Evolutionary conservation across 2,797 vertebrate genomes (phyloP).

Genomic region (Microtus agrestis): DNA sequence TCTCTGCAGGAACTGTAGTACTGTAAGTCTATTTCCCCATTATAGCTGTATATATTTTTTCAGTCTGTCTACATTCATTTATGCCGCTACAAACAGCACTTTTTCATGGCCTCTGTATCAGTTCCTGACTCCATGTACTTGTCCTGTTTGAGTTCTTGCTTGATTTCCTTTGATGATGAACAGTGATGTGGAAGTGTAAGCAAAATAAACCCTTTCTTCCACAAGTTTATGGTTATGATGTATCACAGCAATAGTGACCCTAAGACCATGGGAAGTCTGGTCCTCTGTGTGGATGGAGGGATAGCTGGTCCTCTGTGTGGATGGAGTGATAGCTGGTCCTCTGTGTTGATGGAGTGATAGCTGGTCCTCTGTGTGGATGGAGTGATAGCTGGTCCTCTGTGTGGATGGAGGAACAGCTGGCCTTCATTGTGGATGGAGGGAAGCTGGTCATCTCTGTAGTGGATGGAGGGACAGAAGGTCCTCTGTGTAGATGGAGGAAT

Average conservation of each 20-base stretch:
- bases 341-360: too few relatives aligned
- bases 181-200: neutral
- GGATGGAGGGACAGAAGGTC: neutral
- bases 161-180: neutral
- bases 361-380: too few relatives aligned
- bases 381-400: too few relatives aligned
- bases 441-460: too few relatives aligned
- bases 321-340: neutral
- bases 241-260: neutral
- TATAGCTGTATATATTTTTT: too few relatives aligned
- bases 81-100: too few relatives aligned
- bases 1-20: too few relatives aligned
- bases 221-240: neutral
- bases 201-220: neutral
- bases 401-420: too few relatives aligned
- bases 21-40: too few relatives aligned
- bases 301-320: neutral
- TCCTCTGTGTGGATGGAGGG: neutral
- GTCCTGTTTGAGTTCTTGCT: neutral
- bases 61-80: too few relatives aligned
- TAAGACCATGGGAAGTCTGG: too few relatives aligned
- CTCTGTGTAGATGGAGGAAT: neutral
- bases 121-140: neutral
- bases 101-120: neutral
- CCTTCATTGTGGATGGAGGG: too few relatives aligned